Evolutionary conservation across 2,888 invertebrate species (phyloP), one percentile per base, ranked within the genome.

Genomic region (Pachymerium ferrugineum): DNA sequence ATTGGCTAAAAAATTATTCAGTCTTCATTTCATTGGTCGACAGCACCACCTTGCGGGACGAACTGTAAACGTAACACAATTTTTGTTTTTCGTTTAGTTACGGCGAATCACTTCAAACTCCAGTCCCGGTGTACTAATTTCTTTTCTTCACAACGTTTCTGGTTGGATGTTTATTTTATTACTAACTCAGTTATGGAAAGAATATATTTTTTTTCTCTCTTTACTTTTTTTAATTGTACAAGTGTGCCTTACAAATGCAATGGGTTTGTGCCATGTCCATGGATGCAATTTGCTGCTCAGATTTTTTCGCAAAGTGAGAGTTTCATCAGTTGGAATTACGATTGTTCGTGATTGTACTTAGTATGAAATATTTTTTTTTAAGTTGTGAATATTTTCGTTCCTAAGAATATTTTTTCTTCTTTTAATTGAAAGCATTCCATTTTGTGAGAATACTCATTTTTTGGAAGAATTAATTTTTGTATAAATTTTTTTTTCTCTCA

Each of bases 231-330:
- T n/a, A n/a, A n/a, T n/a, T n/a, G n/a, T n/a, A n/a, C n/a, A n/a
- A n/a, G 47, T 47, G 47, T 47, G 47, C 47, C 47, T 47, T 47
- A 47, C n/a, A 38, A 47, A 47, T 47, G 47, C 47, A 47, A 47
- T 47, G 47, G 47, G 47, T 47, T 22, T 22, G 47, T 47, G 47
- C 47, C 47, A 47, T 47, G 47, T 47, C 22, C 19, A 8, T 6
- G 16, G 22, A 14, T 19, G 47, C 19, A 3, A 10, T n/a, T n/a
- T 16, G 47, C 16, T 19, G 47, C 47, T 47, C 47, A 47, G 47
- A 47, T 3, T 22, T 47, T 47, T 16, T 47, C 38, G 47, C 19
- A 47, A 47, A 47, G n/a, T n/a, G n/a, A n/a, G n/a, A n/a, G n/a
- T n/a, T n/a, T n/a, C 16, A 47, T 16, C n/a, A 47, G 47, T 47